Conservation (phyloP, 2,888 invertebrate genomes). For the Diarsia dahlii region DNA sequence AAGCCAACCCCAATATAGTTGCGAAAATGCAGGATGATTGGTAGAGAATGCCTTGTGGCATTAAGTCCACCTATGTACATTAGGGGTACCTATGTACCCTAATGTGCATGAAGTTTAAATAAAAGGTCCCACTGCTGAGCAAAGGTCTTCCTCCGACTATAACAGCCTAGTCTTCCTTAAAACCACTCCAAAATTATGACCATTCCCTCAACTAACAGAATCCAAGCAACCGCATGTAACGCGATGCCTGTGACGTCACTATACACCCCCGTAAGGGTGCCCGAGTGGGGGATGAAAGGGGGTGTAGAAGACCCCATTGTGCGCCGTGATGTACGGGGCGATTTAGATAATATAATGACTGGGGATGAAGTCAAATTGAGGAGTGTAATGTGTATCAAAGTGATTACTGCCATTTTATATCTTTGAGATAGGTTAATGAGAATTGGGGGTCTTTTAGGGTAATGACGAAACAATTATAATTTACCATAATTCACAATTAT, state of each 20-base stretch:
- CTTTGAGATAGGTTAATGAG: slow-evolving; percentile 1
- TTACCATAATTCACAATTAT: too few relatives aligned
- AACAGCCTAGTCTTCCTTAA: background rate
- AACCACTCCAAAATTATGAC: slow-evolving; percentile 29
- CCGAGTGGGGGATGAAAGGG: slow-evolving; percentile 6
- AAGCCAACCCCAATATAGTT: background rate
- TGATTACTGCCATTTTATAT: slow-evolving; percentile 25
- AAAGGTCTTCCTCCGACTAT: background rate
- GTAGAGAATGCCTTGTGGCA: too few relatives aligned
- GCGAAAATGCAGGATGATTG: background rate
- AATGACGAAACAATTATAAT: background rate
- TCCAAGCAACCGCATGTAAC: slow-evolving; percentile 65
- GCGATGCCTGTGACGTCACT: slow-evolving; percentile 54
- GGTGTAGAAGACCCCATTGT: slow-evolving; percentile 49
- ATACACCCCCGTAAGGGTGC: slow-evolving; percentile 2
- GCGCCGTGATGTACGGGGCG: slow-evolving; percentile 63
- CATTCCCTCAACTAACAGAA: slow-evolving; percentile 47
- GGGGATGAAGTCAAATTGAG: slow-evolving; percentile 61
- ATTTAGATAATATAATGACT: slow-evolving; percentile 67
- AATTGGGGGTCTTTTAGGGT: background rate
- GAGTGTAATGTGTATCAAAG: slow-evolving; percentile 36
- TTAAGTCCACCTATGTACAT: too few relatives aligned
- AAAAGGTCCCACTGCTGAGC: background rate
- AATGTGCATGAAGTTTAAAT: too few relatives aligned
- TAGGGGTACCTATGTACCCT: too few relatives aligned